Evolutionary conservation across 2,113 vertebrate species (phyloP), one percentile per base, ranked within the genome.

Genomic region (Agapornis roseicollis): DNA sequence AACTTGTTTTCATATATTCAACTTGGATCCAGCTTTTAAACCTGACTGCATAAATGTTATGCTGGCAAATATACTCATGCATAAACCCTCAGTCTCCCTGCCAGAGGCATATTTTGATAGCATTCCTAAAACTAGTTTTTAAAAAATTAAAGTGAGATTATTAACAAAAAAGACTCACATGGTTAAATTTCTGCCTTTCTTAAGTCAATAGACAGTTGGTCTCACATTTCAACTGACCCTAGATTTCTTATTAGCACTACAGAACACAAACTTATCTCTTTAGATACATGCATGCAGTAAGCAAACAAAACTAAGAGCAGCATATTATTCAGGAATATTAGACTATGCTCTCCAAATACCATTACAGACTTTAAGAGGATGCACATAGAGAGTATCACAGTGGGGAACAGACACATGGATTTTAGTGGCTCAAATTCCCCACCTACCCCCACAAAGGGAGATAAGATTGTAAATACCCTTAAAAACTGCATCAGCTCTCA

Each of bases 381-480:
- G 28, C 3, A 4, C 60, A 31, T 0, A 25, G 39, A 37, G 46
- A 18, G 23, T 35, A 42, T 3, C 1, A 0, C 61, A 68, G 37
- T 7, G 13, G 60, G 22, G 18, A 80, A 58, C 17, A 68, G 56
- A n/a, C 29, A 19, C 5, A 6, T 0, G 8, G 31, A n/a, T 52
- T 5, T 63, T 4, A 10, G 11, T 1, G 1, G 24, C 79, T 73
- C 3, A 0, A 94, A 73, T 22, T 41, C 53, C 49, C 31, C 2
- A 1, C 18, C 35, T 17, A 37, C 28, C 39, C 72, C 33, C 8
- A 3, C 2, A 0, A 80, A 81, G 22, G n/a, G 49, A 81, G 35
- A 73, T 11, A 31, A 29, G 13, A 22, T 9, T 44, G 13, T 28
- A 14, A 90, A 44, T 0, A 3, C 31, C 44, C 44, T 88, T 37